Evolutionary conservation across 2,797 vertebrate species (phyloP).

Genomic region (Aeoliscus strigatus): DNA sequence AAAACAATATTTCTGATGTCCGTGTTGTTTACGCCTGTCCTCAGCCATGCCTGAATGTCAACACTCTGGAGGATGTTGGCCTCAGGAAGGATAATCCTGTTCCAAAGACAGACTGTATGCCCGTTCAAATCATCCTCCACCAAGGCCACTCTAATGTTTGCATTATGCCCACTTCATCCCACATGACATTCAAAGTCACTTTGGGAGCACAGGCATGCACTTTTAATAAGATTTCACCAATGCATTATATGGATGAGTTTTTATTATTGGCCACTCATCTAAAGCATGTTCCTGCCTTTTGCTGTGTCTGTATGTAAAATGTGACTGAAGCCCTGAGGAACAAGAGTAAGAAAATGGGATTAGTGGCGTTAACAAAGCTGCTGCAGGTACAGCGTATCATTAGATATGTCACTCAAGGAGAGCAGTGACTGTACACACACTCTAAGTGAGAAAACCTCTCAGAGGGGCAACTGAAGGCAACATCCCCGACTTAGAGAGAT

Average conservation of each 20-base stretch:
- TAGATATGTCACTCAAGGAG: constrained; percentile 34
- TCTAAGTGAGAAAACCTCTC: constrained; percentile 15
- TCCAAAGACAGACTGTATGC: constrained; percentile 54
- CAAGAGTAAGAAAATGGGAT: constrained; percentile 51
- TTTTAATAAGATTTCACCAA: constrained; percentile 72
- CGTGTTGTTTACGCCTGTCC: constrained; percentile 67
- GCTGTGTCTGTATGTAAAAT: constrained; percentile 39
- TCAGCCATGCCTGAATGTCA: constrained; percentile 69
- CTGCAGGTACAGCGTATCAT: constrained; percentile 30
- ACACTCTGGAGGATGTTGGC: constrained; percentile 56
- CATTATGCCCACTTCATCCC: constrained; percentile 64
- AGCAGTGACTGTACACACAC: constrained; percentile 12
- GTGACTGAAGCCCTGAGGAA: constrained; percentile 30
- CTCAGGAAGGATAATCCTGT: constrained; percentile 67
- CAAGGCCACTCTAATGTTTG: constrained; percentile 65
- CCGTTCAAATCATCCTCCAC: constrained; percentile 58
- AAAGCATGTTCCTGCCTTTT: constrained; percentile 46
- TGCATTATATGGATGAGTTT: constrained; percentile 74
- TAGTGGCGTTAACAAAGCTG: constrained; percentile 48
- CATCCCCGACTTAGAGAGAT: constrained; percentile 9
- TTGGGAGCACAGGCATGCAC: constrained; percentile 58
- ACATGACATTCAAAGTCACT: constrained; percentile 71
- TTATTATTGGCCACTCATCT: constrained; percentile 58
- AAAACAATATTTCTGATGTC: constrained; percentile 66
- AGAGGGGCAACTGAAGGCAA: constrained; percentile 19